Base-by-base conservation (phyloP, 2,888 invertebrate genomes). In the Laothoe populi region DNA sequence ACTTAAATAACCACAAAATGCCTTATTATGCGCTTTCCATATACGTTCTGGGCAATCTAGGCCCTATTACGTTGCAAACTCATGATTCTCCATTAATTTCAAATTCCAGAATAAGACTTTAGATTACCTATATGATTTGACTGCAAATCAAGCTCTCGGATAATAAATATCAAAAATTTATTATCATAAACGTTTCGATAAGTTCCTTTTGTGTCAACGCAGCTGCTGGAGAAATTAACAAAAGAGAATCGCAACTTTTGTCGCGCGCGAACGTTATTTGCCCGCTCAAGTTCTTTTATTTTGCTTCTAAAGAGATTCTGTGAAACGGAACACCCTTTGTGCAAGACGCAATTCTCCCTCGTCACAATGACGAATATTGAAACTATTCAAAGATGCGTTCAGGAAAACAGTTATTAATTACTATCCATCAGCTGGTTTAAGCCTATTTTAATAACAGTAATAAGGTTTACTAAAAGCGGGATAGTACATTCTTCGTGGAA, bases 1-100 rank as follows among this genome's bases (percentile, higher is more conserved):
- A 83, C 82, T 88, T 90, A 90, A 91, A 91, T 86, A 91, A 91
- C 92, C 92, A 89, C 92, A 92, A 92, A 90, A 92, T 90, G 85
- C 86, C 91, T 86, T 89, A 90, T 90, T 90, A 90, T 88, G 85
- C 88, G 87, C 90, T 91, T 89, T 91, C 91, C 91, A 89, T 92
- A 89, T 90, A 91, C 83, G 90, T 83, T 87, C 85, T 80, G 82
- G 77, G 84, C 89, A 90, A 90, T 90, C 88, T 88, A 71, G 78
- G 78, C 75, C 75, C 87, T 81, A 90, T 88, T 90, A 88, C 87
- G 78, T 81, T 81, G 82, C 76, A 75, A 79, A 81, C 82, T 83
- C 85, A 86, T 84, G 85, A 82, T 86, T 88, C 87, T 84, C 84
- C 82, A 84, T 87, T 90, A 88, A 88, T 89, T 89, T 85, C 82